A percentile compares a stretch with the other conserved stretches of the same genome.
Conservation (phyloP, 2,888 invertebrate species). For the Dorcus hopei region DNA sequence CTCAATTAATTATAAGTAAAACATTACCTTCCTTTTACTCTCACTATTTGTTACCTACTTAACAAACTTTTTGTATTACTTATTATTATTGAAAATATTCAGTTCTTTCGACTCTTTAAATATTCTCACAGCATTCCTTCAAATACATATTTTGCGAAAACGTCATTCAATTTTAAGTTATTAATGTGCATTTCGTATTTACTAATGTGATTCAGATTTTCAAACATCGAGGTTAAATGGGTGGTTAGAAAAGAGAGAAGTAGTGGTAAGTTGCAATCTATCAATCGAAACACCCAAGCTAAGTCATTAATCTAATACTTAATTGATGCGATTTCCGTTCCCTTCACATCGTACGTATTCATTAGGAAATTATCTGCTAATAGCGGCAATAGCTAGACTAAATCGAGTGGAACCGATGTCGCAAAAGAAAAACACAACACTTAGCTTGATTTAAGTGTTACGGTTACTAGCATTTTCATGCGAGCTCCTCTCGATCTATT, state of each 20-base stretch:
- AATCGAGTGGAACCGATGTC: constrained; percentile 36
- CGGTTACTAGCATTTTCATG: background rate
- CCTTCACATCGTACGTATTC: constrained; percentile 36
- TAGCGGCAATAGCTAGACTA: constrained; percentile 32
- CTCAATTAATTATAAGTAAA: no score
- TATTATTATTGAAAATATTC: no score
- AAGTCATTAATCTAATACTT: constrained; percentile 35
- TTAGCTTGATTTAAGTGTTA: constrained; percentile 23
- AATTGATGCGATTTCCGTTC: constrained; percentile 37
- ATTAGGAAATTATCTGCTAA: constrained; percentile 36
- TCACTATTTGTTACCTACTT: no score
- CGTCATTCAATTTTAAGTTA: no score
- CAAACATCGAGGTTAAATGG: no score
- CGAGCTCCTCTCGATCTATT: background rate
- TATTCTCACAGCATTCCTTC: no score
- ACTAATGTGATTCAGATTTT: no score
- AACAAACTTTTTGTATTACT: no score
- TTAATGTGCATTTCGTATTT: no score
- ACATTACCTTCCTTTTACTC: no score
- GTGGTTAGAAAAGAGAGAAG: background rate
- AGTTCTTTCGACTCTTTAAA: no score
- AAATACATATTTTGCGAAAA: no score
- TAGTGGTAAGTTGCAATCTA: constrained; percentile 24
- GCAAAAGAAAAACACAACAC: constrained; percentile 30
- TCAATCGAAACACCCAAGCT: constrained; percentile 27